A percentile compares a stretch with the other conserved stretches of the same genome.
These are phyloP conservation scores for Diogma glabrata DNA, from an alignment of 2,888 invertebrate species.

Conservation along the genomic window DNA sequence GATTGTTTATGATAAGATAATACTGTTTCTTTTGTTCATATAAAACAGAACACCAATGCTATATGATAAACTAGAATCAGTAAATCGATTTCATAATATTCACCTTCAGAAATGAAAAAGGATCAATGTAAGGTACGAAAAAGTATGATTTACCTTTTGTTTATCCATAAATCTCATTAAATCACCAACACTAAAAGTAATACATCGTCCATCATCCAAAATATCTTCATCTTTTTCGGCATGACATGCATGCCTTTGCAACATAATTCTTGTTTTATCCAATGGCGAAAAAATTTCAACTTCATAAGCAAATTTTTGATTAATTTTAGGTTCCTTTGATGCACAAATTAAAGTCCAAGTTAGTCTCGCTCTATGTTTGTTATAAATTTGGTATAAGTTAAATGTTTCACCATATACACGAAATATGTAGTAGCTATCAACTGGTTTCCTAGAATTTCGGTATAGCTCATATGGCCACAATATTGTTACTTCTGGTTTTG, in stretches of 20 bases:
- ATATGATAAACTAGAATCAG: too few relatives aligned
- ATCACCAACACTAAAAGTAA: slow-evolving; percentile 28
- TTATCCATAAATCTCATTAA: slow-evolving; percentile 27
- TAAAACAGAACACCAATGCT: too few relatives aligned
- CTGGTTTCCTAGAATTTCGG: slow-evolving; percentile 22
- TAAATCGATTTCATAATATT: too few relatives aligned
- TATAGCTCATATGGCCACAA: slow-evolving; percentile 22
- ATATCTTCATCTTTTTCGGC: slow-evolving; percentile 34
- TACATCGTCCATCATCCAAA: slow-evolving; percentile 32
- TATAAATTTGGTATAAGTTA: slow-evolving; percentile 34
- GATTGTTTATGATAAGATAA: too few relatives aligned
- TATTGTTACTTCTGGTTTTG: slow-evolving; percentile 21
- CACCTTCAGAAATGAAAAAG: too few relatives aligned
- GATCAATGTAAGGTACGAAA: too few relatives aligned
- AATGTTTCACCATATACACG: slow-evolving; percentile 32
- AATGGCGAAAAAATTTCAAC: slow-evolving; percentile 30
- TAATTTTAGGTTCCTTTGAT: slow-evolving; percentile 28
- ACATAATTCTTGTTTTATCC: slow-evolving; percentile 30
- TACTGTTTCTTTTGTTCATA: too few relatives aligned
- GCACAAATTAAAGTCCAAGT: slow-evolving; percentile 32
- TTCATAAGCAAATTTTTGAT: slow-evolving; percentile 31
- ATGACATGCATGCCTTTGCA: slow-evolving; percentile 34
- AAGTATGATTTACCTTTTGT: slow-evolving; percentile 29
- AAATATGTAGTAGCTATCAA: slow-evolving; percentile 34
- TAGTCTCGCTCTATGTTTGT: slow-evolving; percentile 22